Percentiles rank a stretch among this genome's conserved stretches.
Evolutionary conservation across 2,113 vertebrate genomes (phyloP).

Genomic region (Chitala chitala): DNA sequence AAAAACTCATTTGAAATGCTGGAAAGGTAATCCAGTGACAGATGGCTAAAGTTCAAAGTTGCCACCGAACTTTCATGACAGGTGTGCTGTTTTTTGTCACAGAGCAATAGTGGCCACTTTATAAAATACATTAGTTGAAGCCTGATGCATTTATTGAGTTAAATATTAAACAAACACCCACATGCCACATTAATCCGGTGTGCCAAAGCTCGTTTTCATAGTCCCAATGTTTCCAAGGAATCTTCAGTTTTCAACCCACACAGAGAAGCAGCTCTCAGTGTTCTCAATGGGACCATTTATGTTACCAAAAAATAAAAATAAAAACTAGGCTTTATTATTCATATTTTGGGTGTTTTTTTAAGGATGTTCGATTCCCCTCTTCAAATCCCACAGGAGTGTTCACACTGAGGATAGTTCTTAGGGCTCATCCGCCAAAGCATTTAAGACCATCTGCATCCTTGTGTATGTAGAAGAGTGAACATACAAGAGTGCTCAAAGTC

Average conservation of each 20-base stretch:
- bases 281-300: no score
- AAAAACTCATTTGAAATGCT: not conserved
- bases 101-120: slow-evolving; percentile 43
- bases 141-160: slow-evolving; percentile 42
- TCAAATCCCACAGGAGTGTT: no score
- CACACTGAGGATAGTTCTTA: not conserved
- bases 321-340: not conserved
- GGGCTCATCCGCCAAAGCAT: not conserved
- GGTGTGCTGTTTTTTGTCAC: slow-evolving; percentile 50
- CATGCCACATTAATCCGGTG: not conserved
- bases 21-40: slow-evolving; percentile 36
- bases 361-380: no score
- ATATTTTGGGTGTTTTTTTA: not conserved
- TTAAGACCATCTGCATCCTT: slow-evolving; percentile 3
- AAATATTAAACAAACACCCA: slow-evolving; percentile 48
- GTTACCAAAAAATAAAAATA: no score
- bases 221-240: not conserved
- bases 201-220: not conserved
- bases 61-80: slow-evolving; percentile 36
- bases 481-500: not conserved
- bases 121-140: no score
- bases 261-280: no score
- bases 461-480: not conserved
- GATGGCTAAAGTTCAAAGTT: slow-evolving; percentile 34
- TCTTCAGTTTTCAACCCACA: no score